phyloP scores from a whole-genome alignment of 2,113 vertebrate species.

The Lasiurus borealis region DNA sequence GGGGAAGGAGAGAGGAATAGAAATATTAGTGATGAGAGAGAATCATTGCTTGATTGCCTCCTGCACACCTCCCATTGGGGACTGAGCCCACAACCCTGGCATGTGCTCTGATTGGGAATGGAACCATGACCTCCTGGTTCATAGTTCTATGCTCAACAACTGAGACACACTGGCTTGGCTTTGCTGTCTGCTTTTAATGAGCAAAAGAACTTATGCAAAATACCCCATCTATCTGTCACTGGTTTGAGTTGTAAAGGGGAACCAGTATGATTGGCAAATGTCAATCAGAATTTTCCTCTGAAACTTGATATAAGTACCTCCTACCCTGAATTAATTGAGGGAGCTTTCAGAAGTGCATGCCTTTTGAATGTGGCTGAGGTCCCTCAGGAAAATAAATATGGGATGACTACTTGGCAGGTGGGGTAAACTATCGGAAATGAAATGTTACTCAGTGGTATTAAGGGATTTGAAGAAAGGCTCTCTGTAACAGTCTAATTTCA shows the following conservation, averaged over 20 bases:
- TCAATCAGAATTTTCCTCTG: not conserved
- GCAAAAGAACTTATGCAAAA: not conserved
- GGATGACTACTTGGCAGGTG: not conserved
- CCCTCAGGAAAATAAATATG: not conserved
- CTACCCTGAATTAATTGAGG: not conserved
- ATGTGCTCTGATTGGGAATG: too few species aligned
- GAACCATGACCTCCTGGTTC: too few species aligned
- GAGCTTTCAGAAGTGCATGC: not conserved
- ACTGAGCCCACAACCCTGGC: too few species aligned
- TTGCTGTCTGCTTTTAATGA: not conserved
- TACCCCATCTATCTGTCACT: rapidly evolving
- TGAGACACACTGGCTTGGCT: too few species aligned
- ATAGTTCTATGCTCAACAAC: too few species aligned
- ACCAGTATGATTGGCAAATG: not conserved
- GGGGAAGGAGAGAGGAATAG: too few species aligned
- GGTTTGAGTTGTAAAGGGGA: not conserved
- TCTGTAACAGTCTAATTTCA: not conserved
- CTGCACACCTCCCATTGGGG: too few species aligned
- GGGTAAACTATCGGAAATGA: not conserved
- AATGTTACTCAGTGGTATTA: not conserved
- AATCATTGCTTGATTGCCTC: too few species aligned
- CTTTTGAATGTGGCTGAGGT: not conserved
- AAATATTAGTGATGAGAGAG: too few species aligned
- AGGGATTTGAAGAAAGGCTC: too few species aligned
- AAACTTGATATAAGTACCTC: not conserved